phyloP scores from a whole-genome alignment of 2,797 vertebrate species.

The Acipenser transmontanus region DNA sequence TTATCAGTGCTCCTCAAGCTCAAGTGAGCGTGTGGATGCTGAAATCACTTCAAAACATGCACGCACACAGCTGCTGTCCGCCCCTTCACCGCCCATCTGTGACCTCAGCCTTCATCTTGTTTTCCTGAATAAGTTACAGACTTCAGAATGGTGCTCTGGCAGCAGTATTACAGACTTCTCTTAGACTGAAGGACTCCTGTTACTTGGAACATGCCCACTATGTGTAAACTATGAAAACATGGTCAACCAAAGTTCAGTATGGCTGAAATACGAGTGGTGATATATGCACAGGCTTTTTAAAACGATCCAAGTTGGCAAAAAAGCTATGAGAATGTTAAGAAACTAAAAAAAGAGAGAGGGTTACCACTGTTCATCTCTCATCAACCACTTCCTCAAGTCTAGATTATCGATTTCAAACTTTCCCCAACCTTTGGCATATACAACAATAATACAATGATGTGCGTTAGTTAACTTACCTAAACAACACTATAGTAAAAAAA shows the following conservation, averaged over 20 bases:
- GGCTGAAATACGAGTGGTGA: slow-evolving; percentile 12
- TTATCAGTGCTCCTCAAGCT: not conserved
- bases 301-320: slow-evolving; percentile 7
- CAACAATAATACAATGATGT: no score
- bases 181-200: slow-evolving; percentile 1
- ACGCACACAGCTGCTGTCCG: slow-evolving; percentile 1
- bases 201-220: slow-evolving; percentile 8
- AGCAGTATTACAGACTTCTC: slow-evolving; percentile 4
- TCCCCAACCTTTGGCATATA: no score
- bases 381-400: no score
- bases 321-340: not conserved
- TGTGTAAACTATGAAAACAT: slow-evolving; percentile 16
- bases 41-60: not conserved
- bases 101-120: slow-evolving; percentile 10
- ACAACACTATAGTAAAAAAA: no score
- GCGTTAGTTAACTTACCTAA: no score
- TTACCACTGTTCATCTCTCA: not conserved
- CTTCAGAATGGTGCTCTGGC: not conserved
- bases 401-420: no score
- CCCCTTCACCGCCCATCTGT: slow-evolving; percentile 8
- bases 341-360: not conserved
- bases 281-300: slow-evolving; percentile 7
- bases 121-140: not conserved
- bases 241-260: slow-evolving; percentile 19
- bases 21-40: not conserved